Base-by-base conservation (phyloP, 2,113 vertebrate genomes). In the Odobenus rosmarus region DNA sequence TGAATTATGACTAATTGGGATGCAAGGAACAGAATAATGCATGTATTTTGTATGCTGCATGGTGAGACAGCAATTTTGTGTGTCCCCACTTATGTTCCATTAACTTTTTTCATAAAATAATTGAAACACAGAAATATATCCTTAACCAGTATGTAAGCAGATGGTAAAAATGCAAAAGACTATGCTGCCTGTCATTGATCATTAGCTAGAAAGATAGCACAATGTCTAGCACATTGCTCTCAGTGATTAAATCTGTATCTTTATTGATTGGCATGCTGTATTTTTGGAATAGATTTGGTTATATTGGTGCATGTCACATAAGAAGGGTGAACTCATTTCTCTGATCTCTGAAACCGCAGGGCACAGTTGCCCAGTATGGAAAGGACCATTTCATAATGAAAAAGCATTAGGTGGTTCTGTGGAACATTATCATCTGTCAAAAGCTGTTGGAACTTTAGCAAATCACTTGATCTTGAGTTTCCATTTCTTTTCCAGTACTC, bases 51-150 rank as follows among this genome's bases (percentile, higher is more conserved):
- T 62, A 53, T 57, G 36, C 76, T 61, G 42, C 33, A 31, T 3
- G 1, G 11, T 49, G 61, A 92, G 24, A 84, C 51, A 84, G 62
- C 36, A 87, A 49, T 96, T 97, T 61, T 80, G 15, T 96, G 93
- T 93, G 81, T 86, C 62, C 24, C 36, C 39, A 46, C 28, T 90
- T 49, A 57, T 57, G 7, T 93, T 97, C 51, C 28, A 55, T 92
- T 88, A 83, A 74, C 8, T 95, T 91, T 96, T 79, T 97, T 88
- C 67, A 77, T 72, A 67, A 94, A 92, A 82, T 64, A 28, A 74
- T 59, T 95, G 18, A 91, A 95, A 80, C 24, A 31, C 26, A 77
- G 3, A 6, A 31, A 69, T 59, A 76, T 36, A 81, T 72, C 8
- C 28, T 74, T 95, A 55, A n/a, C 39, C 11, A 49, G 46, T 51